A percentile compares a stretch with the other conserved stretches of the same genome.
These are phyloP conservation scores for Schizothorax lantsangensis DNA, from an alignment of 2,797 vertebrate genomes.

Conservation along the genomic window DNA sequence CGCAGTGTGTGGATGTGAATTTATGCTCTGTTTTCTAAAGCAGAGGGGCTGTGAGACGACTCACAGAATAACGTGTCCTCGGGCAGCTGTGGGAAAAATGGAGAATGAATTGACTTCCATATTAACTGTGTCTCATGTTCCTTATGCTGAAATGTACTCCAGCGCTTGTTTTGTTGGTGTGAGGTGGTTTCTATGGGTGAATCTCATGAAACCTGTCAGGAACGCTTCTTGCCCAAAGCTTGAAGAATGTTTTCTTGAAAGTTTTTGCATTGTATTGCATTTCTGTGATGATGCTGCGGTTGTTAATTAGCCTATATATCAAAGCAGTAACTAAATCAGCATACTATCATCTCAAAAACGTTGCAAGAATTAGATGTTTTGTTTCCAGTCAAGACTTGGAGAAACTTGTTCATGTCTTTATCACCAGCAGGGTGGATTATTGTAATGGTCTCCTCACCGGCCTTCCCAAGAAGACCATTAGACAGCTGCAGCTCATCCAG, in stretches of 20 bases:
- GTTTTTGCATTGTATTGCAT: background rate
- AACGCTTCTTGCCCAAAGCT: background rate
- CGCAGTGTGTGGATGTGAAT: conserved; percentile 49
- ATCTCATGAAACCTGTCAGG: background rate
- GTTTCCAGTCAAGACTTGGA: too few relatives aligned
- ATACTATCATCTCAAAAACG: too few relatives aligned
- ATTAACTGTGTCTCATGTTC: conserved; percentile 42
- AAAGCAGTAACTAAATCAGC: too few relatives aligned
- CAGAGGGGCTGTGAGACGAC: conserved; percentile 40
- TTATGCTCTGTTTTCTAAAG: conserved; percentile 29
- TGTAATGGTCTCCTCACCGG: too few relatives aligned
- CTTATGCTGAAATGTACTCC: conserved; percentile 14
- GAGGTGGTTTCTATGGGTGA: background rate
- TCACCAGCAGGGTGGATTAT: too few relatives aligned
- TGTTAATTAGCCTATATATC: too few relatives aligned
- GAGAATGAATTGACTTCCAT: conserved; percentile 44
- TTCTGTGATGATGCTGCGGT: background rate
- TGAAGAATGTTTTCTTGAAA: too few relatives aligned
- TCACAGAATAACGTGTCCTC: conserved; percentile 37
- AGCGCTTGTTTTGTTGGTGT: background rate
- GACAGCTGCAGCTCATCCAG: too few relatives aligned
- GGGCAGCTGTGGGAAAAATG: conserved; percentile 39
- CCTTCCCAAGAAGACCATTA: too few relatives aligned
- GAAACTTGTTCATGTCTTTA: too few relatives aligned
- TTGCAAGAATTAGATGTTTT: too few relatives aligned